Evolutionary conservation across 2,113 vertebrate genomes (phyloP).

Genomic region (Dinomys branickii): DNA sequence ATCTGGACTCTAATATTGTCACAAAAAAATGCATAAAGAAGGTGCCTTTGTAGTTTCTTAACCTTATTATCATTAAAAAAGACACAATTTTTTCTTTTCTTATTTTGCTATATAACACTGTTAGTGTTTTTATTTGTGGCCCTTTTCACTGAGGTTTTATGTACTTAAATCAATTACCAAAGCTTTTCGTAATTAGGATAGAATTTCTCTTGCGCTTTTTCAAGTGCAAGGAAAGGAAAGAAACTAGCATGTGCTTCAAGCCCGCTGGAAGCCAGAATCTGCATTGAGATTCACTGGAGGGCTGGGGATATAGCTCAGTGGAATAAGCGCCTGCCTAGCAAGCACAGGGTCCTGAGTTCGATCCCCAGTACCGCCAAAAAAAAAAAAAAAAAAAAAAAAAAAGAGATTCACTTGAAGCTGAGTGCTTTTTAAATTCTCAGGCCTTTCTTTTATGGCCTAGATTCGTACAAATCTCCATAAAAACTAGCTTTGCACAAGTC

Average conservation of each 20-base stretch:
- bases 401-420: background rate
- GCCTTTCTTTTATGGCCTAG: background rate
- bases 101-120: background rate
- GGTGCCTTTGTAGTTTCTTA: background rate
- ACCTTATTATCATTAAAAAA: background rate
- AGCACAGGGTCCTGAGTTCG: too few relatives aligned
- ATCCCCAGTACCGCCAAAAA: too few relatives aligned
- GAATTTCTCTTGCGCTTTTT: conserved; percentile 39
- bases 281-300: background rate
- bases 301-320: too few relatives aligned
- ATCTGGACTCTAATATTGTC: background rate
- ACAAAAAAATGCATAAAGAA: background rate
- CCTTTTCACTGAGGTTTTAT: background rate
- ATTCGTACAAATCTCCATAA: background rate
- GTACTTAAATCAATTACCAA: background rate
- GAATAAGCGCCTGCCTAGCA: too few relatives aligned
- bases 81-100: background rate
- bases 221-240: background rate
- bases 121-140: background rate
- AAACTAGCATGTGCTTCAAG: background rate
- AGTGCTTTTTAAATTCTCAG: background rate
- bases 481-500: background rate
- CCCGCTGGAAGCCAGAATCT: background rate
- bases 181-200: conserved; percentile 9
- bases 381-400: too few relatives aligned